Base-by-base conservation (phyloP, 2,888 invertebrate genomes). In the Cryptosula pallasiana region DNA sequence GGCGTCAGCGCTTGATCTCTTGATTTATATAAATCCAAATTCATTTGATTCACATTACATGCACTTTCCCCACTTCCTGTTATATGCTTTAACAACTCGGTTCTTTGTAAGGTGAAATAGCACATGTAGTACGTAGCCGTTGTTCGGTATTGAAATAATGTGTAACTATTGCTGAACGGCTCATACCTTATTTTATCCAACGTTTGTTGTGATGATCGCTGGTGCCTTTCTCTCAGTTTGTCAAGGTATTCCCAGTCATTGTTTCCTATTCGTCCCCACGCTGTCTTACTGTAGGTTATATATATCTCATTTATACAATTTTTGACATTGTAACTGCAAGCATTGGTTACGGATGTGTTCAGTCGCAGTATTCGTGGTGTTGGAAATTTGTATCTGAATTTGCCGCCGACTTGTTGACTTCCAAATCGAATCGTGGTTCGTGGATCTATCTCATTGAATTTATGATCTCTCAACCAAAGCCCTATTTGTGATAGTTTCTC, bases 111-210 rank as follows among this genome's bases (percentile, higher is more conserved):
- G 2, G 63, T 32, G 13, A 63, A 63, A n/a, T 32, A 63, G 34
- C 63, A 63, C 29, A 63, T 27, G 34, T 25, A 63, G 34, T 63
- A 63, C 5, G 29, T 63, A 0, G 79, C 81, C 0, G 81, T 78
- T 3, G 76, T 76, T 34, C 78, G 71, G 71, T 74, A 79, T 23
- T 74, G 75, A 70, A 80, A 80, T 32, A 76, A 71, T 32, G 79
- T 79, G 25, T 75, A 55, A 1, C 55, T 58, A 20, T 74, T 73
- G 32, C 57, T 35, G 29, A 78, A 77, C 1, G 76, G 77, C 32
- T 73, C 63, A 23, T 71, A 74, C 3, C 13, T 16, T 13, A 34
- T 34, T 9, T 27, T 34, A 20, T 34, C 3, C 9, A 63, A 13
- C 25, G 63, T 63, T 63, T 27, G 3, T n/a, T 34, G 29, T 27